Conservation (phyloP, 2,888 invertebrate genomes). For the Lysandra bellargus region DNA sequence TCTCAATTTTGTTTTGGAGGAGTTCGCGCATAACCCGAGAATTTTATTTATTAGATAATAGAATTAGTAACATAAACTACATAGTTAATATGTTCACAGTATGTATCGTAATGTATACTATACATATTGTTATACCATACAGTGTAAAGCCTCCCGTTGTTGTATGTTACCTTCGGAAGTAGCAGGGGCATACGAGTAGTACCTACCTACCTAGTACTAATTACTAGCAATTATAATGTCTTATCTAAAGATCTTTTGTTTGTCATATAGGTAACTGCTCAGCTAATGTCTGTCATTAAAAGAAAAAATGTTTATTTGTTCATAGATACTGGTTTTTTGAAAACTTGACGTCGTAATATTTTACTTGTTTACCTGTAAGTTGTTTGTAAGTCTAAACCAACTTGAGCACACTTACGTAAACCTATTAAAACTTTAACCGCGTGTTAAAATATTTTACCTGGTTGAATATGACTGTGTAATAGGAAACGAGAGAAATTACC, state of each 20-base stretch:
- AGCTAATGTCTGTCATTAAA: neutral
- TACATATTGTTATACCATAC: too few species aligned
- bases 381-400: too few species aligned
- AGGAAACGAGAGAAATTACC: neutral
- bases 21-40: too few species aligned
- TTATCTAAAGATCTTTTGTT: slow-evolving; percentile 16
- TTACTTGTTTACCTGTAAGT: too few species aligned
- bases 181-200: neutral
- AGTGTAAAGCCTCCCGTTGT: neutral
- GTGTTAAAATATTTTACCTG: neutral
- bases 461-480: neutral
- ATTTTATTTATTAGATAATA: too few species aligned
- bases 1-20: too few species aligned
- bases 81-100: too few species aligned
- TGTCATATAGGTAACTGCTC: slow-evolving; percentile 10
- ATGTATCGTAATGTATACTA: too few species aligned
- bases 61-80: too few species aligned
- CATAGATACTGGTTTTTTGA: neutral
- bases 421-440: too few species aligned
- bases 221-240: slow-evolving; percentile 17
- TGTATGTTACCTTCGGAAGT: slow-evolving; percentile 14
- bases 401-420: too few species aligned
- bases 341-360: neutral
- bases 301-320: neutral
- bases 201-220: neutral